Base-by-base conservation (phyloP, 2,797 vertebrate species). In the Micromesistius poutassou region DNA sequence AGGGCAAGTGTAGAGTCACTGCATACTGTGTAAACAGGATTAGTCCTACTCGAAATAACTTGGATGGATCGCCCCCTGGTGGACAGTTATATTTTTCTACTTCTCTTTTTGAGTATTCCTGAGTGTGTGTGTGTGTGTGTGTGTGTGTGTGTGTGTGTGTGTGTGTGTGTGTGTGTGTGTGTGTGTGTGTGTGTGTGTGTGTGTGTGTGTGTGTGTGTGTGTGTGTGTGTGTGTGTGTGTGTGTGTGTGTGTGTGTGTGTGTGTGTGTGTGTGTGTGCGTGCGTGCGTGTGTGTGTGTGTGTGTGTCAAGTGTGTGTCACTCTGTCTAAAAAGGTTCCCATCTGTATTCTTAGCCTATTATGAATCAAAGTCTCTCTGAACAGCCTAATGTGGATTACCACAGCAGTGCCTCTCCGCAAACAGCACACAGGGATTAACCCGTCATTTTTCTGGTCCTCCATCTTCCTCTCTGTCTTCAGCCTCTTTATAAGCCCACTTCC, bases 311-410 rank as follows among this genome's bases (percentile, higher is more conserved):
- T 22, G 46, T 13, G 19, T 8, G 50, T 55, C 50, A 55, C 50
- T 55, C 19, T 55, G 50, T 22, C 16, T 68, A 74, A 71, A 76
- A 77, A 12, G 75, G 72, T 79, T 80, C 80, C 78, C 79, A 84
- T 86, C 79, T 82, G 81, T 73, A 88, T 62, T 83, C 75, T 78
- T 80, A 72, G 70, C 36, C 0, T 78, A 87, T 88, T 83, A 87
- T 80, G 72, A 81, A 87, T 89, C 75, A 12, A 80, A 81, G 79
- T 77, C 79, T 83, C 76, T 84, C 72, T 79, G 82, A 85, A 85
- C 83, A 78, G 76, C 84, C 86, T 87, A 85, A 89, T 87, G 78
- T 87, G 87, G 88, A 87, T 90, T 89, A 91, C 50, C 68, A 79
- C 74, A 68, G 81, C 75, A 74, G 36, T 72, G 50, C 19, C 50